Evolutionary conservation across 2,888 invertebrate genomes (phyloP).

Genomic region (Creontiades dilutus): DNA sequence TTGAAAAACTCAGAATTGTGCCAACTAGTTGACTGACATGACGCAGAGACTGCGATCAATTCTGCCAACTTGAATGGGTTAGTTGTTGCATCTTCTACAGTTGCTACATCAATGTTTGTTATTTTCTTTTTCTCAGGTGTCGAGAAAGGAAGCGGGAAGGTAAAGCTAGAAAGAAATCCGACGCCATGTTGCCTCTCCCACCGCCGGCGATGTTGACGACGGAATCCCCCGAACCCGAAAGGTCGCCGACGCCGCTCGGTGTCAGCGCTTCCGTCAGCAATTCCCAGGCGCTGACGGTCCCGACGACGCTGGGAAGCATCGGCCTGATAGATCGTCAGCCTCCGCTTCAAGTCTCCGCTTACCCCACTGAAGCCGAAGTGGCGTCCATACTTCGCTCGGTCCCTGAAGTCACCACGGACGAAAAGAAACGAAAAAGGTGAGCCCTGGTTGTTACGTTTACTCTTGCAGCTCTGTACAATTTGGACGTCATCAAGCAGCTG

Average conservation of each 20-base stretch:
- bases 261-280: not conserved
- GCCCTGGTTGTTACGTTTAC: too few species aligned
- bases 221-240: not conserved
- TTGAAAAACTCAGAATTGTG: too few species aligned
- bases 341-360: constrained; percentile 73
- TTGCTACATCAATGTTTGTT: too few species aligned
- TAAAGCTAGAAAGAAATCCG: constrained; percentile 63
- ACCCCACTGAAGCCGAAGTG: constrained; percentile 77
- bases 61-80: too few species aligned
- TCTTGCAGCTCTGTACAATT: too few species aligned
- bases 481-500: too few species aligned
- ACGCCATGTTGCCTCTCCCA: not conserved
- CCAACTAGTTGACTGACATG: too few species aligned
- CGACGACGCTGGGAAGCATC: not conserved
- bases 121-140: too few species aligned
- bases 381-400: constrained; percentile 77
- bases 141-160: constrained; percentile 67
- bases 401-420: constrained; percentile 73
- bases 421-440: constrained; percentile 69
- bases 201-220: not conserved
- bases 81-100: too few species aligned
- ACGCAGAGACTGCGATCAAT: too few species aligned
- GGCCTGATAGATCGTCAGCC: not conserved
- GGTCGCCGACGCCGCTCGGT: not conserved
- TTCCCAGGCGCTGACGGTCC: not conserved